Evolutionary conservation across 2,113 vertebrate species (phyloP).

Genomic region (Microcebus griseorufus): DNA sequence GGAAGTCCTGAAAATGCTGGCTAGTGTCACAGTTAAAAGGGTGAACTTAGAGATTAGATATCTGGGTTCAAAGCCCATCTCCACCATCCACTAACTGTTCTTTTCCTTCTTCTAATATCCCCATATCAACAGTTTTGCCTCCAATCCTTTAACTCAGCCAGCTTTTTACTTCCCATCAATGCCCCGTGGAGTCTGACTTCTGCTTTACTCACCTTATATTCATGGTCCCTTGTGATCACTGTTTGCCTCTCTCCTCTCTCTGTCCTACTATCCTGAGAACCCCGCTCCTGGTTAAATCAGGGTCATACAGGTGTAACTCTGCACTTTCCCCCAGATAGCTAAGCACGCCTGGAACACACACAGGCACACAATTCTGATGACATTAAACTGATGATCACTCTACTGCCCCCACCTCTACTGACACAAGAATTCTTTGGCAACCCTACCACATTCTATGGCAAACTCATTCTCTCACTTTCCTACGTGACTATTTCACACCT

Average conservation of each 20-base stretch:
- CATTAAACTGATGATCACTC: neutral
- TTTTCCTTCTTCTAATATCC: neutral
- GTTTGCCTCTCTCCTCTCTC: neutral
- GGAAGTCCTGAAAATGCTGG: neutral
- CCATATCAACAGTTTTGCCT: neutral
- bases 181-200: neutral
- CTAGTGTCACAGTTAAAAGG: neutral
- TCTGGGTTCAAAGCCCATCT: neutral
- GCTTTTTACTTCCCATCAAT: neutral
- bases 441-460: neutral
- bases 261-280: neutral
- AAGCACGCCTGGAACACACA: neutral
- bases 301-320: neutral
- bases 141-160: neutral
- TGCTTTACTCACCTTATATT: neutral
- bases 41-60: neutral
- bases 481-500: neutral
- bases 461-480: neutral
- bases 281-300: neutral
- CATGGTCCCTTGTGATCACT: neutral
- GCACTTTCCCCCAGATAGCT: neutral
- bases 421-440: neutral
- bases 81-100: neutral
- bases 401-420: neutral
- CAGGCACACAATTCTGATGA: neutral